Evolutionary conservation across 2,797 vertebrate species (phyloP).

Genomic region (Perodicticus potto): DNA sequence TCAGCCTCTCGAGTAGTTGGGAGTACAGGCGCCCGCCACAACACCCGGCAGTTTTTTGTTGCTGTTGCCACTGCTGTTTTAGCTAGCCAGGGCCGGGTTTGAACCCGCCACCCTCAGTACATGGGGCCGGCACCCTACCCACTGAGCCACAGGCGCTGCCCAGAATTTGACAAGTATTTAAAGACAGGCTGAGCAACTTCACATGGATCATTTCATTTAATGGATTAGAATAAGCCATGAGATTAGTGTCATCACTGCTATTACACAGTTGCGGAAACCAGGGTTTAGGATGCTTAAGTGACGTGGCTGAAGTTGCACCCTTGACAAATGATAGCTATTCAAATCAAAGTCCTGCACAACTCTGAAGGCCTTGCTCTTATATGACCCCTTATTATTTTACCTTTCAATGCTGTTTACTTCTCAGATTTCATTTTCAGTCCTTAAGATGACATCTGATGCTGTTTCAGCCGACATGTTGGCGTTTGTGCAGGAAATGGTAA

Average conservation of each 20-base stretch:
- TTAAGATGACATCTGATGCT: background rate
- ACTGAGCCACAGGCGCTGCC: too few species aligned
- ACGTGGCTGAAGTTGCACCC: background rate
- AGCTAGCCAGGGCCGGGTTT: too few species aligned
- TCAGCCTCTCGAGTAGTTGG: too few species aligned
- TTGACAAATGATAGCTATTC: conserved; percentile 11
- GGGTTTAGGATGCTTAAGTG: background rate
- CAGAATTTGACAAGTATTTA: background rate
- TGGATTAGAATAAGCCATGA: background rate
- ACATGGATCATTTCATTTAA: background rate
- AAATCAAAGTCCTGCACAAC: background rate
- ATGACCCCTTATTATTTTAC: background rate
- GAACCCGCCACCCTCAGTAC: too few species aligned
- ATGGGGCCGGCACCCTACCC: too few species aligned
- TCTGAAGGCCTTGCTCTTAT: background rate
- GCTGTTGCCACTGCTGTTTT: too few species aligned
- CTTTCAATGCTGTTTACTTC: background rate
- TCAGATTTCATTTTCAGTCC: background rate
- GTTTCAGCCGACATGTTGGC: background rate
- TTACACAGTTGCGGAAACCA: background rate
- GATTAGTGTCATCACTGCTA: background rate
- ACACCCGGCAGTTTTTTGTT: too few species aligned
- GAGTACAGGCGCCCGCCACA: too few species aligned
- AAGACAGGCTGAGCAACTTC: background rate
- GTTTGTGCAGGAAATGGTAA: background rate